Evolutionary conservation across 1,140 invertebrate species (phyloP), one percentile per base, ranked within the genome.

Genomic region (Nephotettix cincticeps): DNA sequence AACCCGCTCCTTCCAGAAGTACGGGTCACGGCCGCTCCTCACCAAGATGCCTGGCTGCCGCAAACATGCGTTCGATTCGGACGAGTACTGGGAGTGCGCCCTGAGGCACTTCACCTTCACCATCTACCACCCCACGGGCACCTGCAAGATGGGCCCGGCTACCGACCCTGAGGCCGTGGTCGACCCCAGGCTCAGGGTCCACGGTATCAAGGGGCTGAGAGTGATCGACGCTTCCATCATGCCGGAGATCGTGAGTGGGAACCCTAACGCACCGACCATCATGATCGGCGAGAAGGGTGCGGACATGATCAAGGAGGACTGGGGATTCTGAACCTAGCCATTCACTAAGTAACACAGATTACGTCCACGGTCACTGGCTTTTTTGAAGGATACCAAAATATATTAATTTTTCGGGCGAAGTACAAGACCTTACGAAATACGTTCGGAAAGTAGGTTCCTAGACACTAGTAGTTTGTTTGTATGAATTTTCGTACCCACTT

Each of bases 61-160:
- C 51, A 72, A 80, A 58, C 74, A 77, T 30, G 85, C 86, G 14
- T 86, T 87, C 68, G 83, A 85, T 78, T 89, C 89, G 0, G 93
- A 95, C 75, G 89, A 91, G 43, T 96, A 96, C 78, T 94, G 93
- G 92, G 91, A 91, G 75, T 96, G 94, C 75, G 86, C 89, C 64
- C 82, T 92, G 2, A 83, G 91, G 65, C 91, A 94, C 75, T 93
- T 93, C 72, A 93, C 92, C 0, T 91, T 92, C 72, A 93, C 93
- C 0, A 93, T 94, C 47, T 95, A 95, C 76, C 93, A 95, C 84
- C 92, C 92, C 0, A 86, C 89, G 0, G 89, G 93, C 0, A 96
- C 93, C 0, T 92, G 90, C 74, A 94, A 93, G 80, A 96, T 95
- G 94, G 94, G 94, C 1, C 90, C 91, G 0, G 4, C 32, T 14